A percentile compares a stretch with the other conserved stretches of the same genome.
Conservation (phyloP, 2,797 vertebrate species). For the Lithobates pipiens region DNA sequence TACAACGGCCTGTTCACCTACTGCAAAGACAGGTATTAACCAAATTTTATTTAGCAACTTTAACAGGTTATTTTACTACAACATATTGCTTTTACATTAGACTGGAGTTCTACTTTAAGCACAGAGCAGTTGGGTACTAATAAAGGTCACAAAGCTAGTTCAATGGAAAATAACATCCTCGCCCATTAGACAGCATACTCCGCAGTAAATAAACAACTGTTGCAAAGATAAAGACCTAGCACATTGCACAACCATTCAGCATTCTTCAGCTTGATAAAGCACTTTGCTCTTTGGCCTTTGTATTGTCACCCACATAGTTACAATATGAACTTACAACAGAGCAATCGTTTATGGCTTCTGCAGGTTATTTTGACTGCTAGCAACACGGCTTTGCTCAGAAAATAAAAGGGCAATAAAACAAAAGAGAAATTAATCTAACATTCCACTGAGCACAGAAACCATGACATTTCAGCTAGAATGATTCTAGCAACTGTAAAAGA, state of each 20-base stretch:
- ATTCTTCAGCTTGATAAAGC: neutral
- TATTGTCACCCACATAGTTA: neutral
- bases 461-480: neutral
- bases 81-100: neutral
- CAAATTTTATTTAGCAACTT: too few species aligned
- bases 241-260: neutral
- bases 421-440: neutral
- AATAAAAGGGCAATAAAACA: neutral
- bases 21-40: too few species aligned
- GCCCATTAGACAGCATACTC: neutral
- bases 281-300: neutral
- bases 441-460: neutral
- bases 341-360: neutral
- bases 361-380: neutral
- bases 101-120: neutral
- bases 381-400: neutral
- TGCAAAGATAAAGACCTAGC: neutral
- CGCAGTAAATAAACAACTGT: neutral
- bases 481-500: neutral
- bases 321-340: neutral
- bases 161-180: neutral
- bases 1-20: too few species aligned
- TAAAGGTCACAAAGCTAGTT: neutral
- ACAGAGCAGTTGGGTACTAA: neutral
- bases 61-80: too few species aligned